phyloP scores from a whole-genome alignment of 92 coral and sea anemone species.

The Parazoanthus swiftii region DNA sequence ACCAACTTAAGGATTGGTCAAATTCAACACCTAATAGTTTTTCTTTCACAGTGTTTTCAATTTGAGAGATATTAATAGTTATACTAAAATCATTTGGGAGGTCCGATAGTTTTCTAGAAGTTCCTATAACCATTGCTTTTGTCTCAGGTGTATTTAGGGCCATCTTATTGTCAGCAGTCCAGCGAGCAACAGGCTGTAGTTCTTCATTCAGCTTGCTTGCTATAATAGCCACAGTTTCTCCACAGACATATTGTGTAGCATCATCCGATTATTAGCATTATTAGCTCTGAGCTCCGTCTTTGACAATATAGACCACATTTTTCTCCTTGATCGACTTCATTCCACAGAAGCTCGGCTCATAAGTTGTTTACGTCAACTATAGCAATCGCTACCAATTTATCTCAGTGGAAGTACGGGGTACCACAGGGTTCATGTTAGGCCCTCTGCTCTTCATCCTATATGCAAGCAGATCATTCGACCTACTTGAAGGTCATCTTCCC shows the following conservation, averaged over 20 bases:
- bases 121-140: background rate
- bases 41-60: conserved; percentile 5
- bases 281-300: background rate
- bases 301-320: background rate
- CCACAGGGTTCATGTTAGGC: conserved; percentile 4
- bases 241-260: background rate
- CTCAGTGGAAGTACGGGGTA: background rate
- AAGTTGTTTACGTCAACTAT: background rate
- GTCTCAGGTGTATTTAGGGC: too few relatives aligned
- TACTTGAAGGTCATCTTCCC: background rate
- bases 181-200: background rate
- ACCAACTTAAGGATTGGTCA: conserved; percentile 36
- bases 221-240: background rate
- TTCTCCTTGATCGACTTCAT: background rate
- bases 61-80: conserved; percentile 12
- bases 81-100: background rate
- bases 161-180: background rate
- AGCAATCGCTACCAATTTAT: background rate
- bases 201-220: background rate
- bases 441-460: background rate
- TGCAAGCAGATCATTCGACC: background rate
- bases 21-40: conserved; percentile 14
- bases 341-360: background rate
- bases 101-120: background rate
- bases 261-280: background rate